These are phyloP conservation scores for Pyrrhosoma nymphula DNA, from an alignment of 2,888 invertebrate genomes.

Conservation along the genomic window DNA sequence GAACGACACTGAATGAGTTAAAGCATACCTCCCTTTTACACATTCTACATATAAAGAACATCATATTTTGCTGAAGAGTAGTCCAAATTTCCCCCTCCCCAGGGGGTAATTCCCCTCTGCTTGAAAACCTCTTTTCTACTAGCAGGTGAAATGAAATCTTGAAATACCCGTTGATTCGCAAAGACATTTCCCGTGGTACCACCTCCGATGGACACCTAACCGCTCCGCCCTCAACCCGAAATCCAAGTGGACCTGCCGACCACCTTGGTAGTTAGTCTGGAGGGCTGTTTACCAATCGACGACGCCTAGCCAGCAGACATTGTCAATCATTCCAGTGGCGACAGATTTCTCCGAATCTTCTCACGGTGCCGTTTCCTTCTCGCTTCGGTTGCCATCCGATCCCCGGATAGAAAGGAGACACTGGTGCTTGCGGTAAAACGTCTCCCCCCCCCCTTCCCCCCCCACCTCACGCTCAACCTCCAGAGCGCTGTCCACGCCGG, in stretches of 20 bases:
- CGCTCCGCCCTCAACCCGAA: background rate
- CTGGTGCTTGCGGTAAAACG: conserved; percentile 48
- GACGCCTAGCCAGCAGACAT: background rate
- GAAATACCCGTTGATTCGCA: no score
- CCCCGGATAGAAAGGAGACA: conserved; percentile 50
- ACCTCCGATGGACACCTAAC: no score
- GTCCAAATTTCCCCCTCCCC: no score
- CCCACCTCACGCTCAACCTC: background rate
- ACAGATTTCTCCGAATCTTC: conserved; percentile 67
- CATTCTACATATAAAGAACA: no score
- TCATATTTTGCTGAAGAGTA: no score
- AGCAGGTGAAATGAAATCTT: no score
- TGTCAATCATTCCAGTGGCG: conserved; percentile 60
- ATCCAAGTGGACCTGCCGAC: background rate
- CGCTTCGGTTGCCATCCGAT: conserved; percentile 63
- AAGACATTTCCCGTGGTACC: no score
- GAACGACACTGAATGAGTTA: no score
- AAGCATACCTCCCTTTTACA: no score
- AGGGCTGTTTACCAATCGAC: conserved; percentile 43
- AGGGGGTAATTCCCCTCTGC: no score
- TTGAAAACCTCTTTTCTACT: no score
- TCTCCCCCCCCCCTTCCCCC: background rate
- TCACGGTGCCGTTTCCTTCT: conserved; percentile 63
- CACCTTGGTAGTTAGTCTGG: background rate
- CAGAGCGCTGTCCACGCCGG: background rate